Evolutionary conservation across 2,113 vertebrate species (phyloP), one percentile per base, ranked within the genome.

Genomic region (Ramphastos sulfuratus): DNA sequence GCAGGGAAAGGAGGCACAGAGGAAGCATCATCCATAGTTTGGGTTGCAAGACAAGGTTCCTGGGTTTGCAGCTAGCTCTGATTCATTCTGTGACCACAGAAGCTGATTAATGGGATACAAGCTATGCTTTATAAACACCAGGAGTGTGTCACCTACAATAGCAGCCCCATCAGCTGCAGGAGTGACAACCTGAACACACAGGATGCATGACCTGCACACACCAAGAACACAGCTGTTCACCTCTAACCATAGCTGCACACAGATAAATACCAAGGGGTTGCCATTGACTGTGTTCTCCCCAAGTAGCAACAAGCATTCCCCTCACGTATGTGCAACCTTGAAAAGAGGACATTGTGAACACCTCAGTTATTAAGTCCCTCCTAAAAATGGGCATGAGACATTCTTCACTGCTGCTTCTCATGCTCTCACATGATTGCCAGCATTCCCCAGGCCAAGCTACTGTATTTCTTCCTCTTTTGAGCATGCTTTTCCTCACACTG

Each of bases 161-260:
- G 75, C 69, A 70, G 63, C 52, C 20, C 42, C 20, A 46, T 17
- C 67, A 52, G 54, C 23, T 4, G 1, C 70, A 64, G 35, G n/a
- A 58, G 19, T 6, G 6, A 30, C 83, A 30, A 44, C 31, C 4
- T 35, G 33, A 82, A 56, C 2, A 12, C 17, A 6, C n/a, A 39
- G 21, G 3, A 48, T 0, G 0, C 3, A 0, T 30, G 70, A 42
- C 46, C 44, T 20, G n/a, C 1, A 42, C 19, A 1, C 7, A 10
- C 30, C 89, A 92, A 89, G 74, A 77, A 79, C 91, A 55, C 84
- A 61, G 78, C 58, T 89, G 66, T 9, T 69, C 87, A 44, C 46
- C 4, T 1, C 7, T 27, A 54, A 42, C 78, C 28, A 21, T 4
- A 42, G 81, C 54, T 60, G 25, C 66, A 37, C 61, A 19, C 10